Base-by-base conservation (phyloP, 2,797 vertebrate genomes). In the Caiman crocodilus region DNA sequence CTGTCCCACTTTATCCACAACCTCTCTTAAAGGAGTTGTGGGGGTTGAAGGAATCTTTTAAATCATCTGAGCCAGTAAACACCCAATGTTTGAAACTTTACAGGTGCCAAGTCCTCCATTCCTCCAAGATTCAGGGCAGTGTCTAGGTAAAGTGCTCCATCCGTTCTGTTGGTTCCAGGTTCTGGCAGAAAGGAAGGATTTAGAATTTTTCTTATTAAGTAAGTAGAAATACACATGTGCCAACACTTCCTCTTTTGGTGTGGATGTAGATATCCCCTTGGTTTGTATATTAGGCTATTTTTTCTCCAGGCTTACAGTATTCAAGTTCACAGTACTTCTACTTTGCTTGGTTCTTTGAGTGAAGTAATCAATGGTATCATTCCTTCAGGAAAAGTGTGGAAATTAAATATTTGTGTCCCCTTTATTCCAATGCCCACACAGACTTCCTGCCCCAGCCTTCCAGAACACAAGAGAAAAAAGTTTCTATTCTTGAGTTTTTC, bases 281-380 rank as follows among this genome's bases (percentile, higher is more conserved):
- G 32, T 30, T 94, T 14, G 2, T 90, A 69, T 82, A 74, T 79
- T 60, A 26, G 88, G 25, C 9, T 67, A 60, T 82, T 81, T 90
- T 57, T 64, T 88, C 93, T 86, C 17, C 89, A 10, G 42, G 42
- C 42, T 50, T 10, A 10, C 42, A 10, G 42, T 11, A 50, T 50
- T 85, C 78, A 90, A 84, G 86, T 95, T 93, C 91, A 94, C 95
- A 94, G 92, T 90, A 82, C 82, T 88, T 96, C 83, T 84, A 87
- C 93, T 94, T 92, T 93, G 64, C 84, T 85, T 75, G 30, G 56
- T 79, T 94, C 67, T 91, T 93, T 96, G 89, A 67, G 89, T 90
- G 79, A 88, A 87, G 89, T 88, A 95, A 95, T 95, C 89, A 96
- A 94, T 87, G 67, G 4, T 84, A 90, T 87, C 79, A 65, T 79